Evolutionary conservation across 2,113 vertebrate genomes (phyloP).

Genomic region (Nycticebus coucang): DNA sequence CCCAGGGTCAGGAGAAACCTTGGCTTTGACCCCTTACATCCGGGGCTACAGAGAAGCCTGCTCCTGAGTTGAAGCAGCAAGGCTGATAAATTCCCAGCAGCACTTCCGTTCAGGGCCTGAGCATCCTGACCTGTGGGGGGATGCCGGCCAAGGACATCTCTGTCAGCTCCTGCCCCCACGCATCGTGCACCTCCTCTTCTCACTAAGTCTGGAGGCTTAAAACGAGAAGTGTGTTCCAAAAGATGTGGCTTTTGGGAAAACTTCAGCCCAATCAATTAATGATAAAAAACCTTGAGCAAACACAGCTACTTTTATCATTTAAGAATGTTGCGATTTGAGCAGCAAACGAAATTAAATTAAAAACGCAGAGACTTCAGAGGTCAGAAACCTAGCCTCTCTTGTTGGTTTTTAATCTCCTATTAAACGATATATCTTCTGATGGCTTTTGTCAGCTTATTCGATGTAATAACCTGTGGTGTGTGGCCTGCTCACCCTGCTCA

Average conservation of each 20-base stretch:
- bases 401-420: constrained; percentile 79
- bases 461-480: constrained; percentile 74
- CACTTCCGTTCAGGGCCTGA: not conserved
- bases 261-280: constrained; percentile 79
- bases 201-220: not conserved
- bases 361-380: constrained; percentile 60
- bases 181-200: not conserved
- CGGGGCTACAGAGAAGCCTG: not conserved
- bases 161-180: rapidly evolving
- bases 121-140: not conserved
- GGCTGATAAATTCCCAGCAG: rapidly evolving
- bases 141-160: not conserved
- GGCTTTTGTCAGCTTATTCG: constrained; percentile 81
- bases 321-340: constrained; percentile 70
- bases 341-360: constrained; percentile 74
- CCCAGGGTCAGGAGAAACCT: not conserved
- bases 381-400: constrained; percentile 65
- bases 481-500: not conserved
- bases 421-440: constrained; percentile 79
- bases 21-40: not conserved
- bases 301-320: constrained; percentile 65
- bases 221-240: not conserved
- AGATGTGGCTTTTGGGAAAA: constrained; percentile 37
- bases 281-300: constrained; percentile 77
- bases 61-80: not conserved